Evolutionary conservation across 2,888 invertebrate species (phyloP).

Genomic region (Agrotis segetum): DNA sequence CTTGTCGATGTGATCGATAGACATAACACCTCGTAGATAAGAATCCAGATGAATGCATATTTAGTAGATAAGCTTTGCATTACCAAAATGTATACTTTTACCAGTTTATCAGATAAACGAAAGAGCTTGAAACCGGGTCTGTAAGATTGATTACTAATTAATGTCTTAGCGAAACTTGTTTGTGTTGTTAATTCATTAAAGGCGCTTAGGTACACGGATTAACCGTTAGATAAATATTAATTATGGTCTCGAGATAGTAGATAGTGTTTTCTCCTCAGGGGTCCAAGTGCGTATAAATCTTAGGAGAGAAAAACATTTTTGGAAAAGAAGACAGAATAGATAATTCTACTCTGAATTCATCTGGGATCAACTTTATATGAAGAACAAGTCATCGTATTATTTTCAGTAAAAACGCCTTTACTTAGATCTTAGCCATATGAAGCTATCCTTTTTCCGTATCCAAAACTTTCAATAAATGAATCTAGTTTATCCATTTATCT

Average conservation of each 20-base stretch:
- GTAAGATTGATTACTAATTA: conserved; percentile 33
- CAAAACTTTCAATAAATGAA: neutral
- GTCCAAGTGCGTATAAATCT: neutral
- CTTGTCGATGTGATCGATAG: conserved; percentile 25
- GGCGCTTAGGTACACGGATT: conserved; percentile 22
- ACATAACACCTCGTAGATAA: conserved; percentile 42
- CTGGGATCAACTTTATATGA: no score
- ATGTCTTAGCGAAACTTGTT: conserved; percentile 30
- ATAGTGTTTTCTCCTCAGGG: neutral
- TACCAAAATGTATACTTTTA: conserved; percentile 33
- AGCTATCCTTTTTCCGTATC: no score
- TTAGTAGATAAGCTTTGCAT: conserved; percentile 43
- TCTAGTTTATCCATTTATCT: neutral
- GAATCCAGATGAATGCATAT: conserved; percentile 29
- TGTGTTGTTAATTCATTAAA: conserved; percentile 27
- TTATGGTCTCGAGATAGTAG: neutral
- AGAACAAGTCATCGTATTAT: no score
- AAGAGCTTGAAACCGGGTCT: conserved; percentile 30
- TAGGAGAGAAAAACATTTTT: neutral
- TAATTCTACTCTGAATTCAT: no score
- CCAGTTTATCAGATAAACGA: conserved; percentile 36
- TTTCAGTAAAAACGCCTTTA: no score
- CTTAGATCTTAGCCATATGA: no score
- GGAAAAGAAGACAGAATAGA: neutral
- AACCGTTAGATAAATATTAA: conserved; percentile 9